Evolutionary conservation across 2,797 vertebrate genomes (phyloP), one percentile per base, ranked within the genome.

Genomic region (Chaetophractus vellerosus): DNA sequence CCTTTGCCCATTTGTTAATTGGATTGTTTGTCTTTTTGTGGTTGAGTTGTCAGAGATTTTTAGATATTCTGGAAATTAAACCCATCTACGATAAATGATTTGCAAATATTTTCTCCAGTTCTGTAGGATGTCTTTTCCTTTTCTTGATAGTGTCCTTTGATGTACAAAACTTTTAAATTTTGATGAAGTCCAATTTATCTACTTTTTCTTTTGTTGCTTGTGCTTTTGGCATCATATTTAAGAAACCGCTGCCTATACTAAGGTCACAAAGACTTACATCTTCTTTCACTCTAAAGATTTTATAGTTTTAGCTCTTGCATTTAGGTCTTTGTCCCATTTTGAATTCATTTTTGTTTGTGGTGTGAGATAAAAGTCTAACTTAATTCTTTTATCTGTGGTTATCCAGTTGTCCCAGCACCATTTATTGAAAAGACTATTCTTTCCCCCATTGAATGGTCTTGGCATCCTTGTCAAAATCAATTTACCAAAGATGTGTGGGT

Each of bases 301-400:
- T 69, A 74, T 2, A 76, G 19, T 74, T 63, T 78, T 63, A 59
- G 23, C 28, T 64, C 21, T 63, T 52, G 61, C 16, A n/a, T 57
- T 68, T 79, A 75, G 24, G 5, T 59, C 52, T 75, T 71, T 52
- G 38, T 61, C 71, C 33, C 9, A 74, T 36, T 90, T 90, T 88
- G 74, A 52, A 48, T 78, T 82, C 41, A 45, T 74, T 95, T 92
- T 87, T n/a, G n/a, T n/a, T n/a, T n/a, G n/a, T n/a, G n/a, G n/a
- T n/a, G n/a, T n/a, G n/a, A n/a, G n/a, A n/a, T n/a, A n/a, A n/a
- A n/a, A n/a, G n/a, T n/a, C n/a, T n/a, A n/a, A n/a, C n/a, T 93
- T 19, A 84, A 68, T 63, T 74, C 59, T 79, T 90, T 90, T 61
- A 19, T 18, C 3, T 31, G 21, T 83, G 41, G 28, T n/a, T 61